Evolutionary conservation across 2,113 vertebrate species (phyloP).

Genomic region (Boleophthalmus pectinirostris): DNA sequence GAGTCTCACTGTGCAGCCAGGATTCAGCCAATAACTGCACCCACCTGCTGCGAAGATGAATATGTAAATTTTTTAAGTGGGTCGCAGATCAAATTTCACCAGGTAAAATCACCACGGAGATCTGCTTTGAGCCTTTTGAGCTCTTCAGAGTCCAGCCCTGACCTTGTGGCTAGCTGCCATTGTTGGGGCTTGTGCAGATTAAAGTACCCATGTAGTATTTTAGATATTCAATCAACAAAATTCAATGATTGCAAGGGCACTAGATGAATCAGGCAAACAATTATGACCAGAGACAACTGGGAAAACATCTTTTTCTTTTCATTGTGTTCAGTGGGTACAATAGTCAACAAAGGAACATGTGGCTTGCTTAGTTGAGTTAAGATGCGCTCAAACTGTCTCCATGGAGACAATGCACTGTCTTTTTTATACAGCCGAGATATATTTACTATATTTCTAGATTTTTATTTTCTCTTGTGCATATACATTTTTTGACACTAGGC

Average conservation of each 20-base stretch:
- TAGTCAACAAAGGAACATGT: background rate
- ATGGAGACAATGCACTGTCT: background rate
- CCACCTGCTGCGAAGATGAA: conserved; percentile 71
- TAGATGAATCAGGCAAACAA: background rate
- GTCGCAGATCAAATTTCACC: conserved; percentile 69
- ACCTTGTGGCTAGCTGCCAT: conserved; percentile 54
- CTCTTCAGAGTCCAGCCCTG: conserved; percentile 45
- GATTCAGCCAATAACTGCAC: conserved; percentile 60
- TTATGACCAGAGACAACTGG: background rate
- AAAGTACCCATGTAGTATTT: conserved; percentile 39
- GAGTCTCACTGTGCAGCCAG: conserved; percentile 60
- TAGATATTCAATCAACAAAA: conserved; percentile 31
- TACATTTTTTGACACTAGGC: no score
- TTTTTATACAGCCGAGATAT: no score
- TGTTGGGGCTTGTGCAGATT: conserved; percentile 41
- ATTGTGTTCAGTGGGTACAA: no score
- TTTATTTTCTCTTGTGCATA: no score
- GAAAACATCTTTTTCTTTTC: no score
- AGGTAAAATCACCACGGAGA: conserved; percentile 59
- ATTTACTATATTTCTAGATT: no score
- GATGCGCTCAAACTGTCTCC: background rate
- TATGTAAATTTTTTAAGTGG: conserved; percentile 70
- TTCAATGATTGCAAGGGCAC: background rate
- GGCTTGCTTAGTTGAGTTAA: background rate
- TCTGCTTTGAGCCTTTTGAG: conserved; percentile 50